Evolutionary conservation across 2,888 invertebrate genomes (phyloP).

Genomic region (Physocephala rufipes): DNA sequence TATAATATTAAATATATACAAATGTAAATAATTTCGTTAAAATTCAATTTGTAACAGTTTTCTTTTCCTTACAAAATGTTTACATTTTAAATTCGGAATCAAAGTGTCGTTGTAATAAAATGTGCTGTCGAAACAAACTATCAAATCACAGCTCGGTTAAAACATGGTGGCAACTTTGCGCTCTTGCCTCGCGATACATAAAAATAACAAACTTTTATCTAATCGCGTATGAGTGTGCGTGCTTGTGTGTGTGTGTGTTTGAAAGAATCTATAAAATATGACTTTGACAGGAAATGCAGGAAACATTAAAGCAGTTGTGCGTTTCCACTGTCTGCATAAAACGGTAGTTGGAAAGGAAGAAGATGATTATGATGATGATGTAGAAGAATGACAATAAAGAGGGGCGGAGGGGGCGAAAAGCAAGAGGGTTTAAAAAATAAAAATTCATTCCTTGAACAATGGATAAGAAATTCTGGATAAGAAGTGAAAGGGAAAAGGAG

Average conservation of each 20-base stretch:
- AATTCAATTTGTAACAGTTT: too few relatives aligned
- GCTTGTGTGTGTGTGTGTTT: not conserved
- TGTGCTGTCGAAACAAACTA: not conserved
- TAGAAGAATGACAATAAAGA: too few relatives aligned
- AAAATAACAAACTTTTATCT: not conserved
- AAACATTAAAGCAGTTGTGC: slow-evolving; percentile 28
- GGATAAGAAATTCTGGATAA: slow-evolving; percentile 3
- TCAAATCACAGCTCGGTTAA: not conserved
- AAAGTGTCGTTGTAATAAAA: not conserved
- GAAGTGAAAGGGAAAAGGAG: not conserved
- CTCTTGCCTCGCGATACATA: not conserved
- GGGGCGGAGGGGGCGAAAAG: not conserved
- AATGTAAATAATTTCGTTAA: too few relatives aligned
- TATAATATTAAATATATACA: too few relatives aligned
- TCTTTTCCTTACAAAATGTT: too few relatives aligned
- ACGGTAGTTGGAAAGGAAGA: slow-evolving; percentile 7
- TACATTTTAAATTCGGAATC: too few relatives aligned
- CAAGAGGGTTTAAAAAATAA: not conserved
- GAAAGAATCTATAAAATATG: slow-evolving; percentile 15
- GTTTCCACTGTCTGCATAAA: slow-evolving; percentile 27
- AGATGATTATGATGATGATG: too few relatives aligned
- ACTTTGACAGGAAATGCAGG: slow-evolving; percentile 18
- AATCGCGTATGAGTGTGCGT: not conserved
- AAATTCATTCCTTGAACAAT: slow-evolving; percentile 1
- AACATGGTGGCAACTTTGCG: not conserved